Evolutionary conservation across 2,888 invertebrate species (phyloP), one percentile per base, ranked within the genome.

Genomic region (Selenia dentaria): DNA sequence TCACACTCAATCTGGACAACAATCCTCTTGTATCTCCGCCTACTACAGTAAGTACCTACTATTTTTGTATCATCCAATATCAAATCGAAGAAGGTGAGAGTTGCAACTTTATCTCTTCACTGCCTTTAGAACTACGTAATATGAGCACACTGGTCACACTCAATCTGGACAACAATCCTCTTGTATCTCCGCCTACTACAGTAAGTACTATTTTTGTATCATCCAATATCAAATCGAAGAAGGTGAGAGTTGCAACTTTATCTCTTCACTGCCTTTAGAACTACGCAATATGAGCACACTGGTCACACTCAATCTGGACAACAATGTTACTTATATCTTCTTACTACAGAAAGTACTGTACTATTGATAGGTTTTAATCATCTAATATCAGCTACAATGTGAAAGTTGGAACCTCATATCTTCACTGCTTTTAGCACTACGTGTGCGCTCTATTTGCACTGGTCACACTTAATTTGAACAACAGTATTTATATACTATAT

Each of bases 1-100:
- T 97, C 62, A 95, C 96, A 56, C 92, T 98, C 47, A 92, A 94
- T 68, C 91, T 98, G 67, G 95, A 96, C 71, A 95, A 97, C 80
- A 98, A 98, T 85, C 98, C 98, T 20, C 91, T 98, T 37, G 96
- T 96, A 55, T 95, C 96, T 62, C 98, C 98, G 54, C 98, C 98
- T 53, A 96, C 97, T 58, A 95, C 96, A 83, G 97, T 98, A 92
- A 95, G 95, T 9, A 11, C n/a, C n/a, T n/a, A n/a, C 1, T n/a
- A n/a, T n/a, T n/a, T n/a, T n/a, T n/a, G n/a, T n/a, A n/a, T n/a
- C n/a, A n/a, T n/a, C n/a, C n/a, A n/a, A n/a, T n/a, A n/a, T n/a
- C n/a, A n/a, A n/a, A n/a, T n/a, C n/a, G n/a, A n/a, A n/a, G n/a
- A n/a, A n/a, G n/a, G n/a, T n/a, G n/a, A n/a, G 67, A 96, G 97